phyloP scores from a whole-genome alignment of 2,797 vertebrate genomes.

The Alosa sapidissima region DNA sequence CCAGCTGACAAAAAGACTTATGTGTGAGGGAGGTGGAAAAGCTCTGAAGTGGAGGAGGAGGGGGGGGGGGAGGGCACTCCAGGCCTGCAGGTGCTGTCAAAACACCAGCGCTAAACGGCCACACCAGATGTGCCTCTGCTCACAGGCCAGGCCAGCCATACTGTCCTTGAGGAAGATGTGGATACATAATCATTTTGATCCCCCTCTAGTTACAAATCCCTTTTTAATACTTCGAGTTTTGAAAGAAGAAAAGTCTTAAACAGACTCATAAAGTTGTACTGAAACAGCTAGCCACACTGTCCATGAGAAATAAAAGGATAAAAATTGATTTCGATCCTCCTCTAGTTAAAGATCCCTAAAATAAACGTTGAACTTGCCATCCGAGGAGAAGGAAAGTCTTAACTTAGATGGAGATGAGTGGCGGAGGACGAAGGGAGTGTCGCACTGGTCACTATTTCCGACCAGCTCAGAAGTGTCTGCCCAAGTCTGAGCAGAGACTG shows the following conservation, averaged over 20 bases:
- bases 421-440: background rate
- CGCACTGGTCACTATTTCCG: background rate
- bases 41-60: background rate
- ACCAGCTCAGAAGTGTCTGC: background rate
- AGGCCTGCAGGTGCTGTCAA: background rate
- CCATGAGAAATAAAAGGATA: background rate
- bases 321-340: background rate
- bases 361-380: background rate
- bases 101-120: background rate
- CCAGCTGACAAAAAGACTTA: constrained; percentile 6
- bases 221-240: background rate
- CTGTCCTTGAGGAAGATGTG: no score
- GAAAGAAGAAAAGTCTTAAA: no score
- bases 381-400: background rate
- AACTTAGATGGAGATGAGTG: background rate
- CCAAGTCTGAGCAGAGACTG: background rate
- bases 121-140: background rate
- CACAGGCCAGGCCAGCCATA: no score
- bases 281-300: background rate
- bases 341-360: no score
- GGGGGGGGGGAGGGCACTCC: background rate
- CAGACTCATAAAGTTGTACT: background rate
- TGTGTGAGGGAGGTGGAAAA: background rate
- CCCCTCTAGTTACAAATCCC: no score
- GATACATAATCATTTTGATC: background rate